These are phyloP conservation scores for Pavo muticus DNA, from an alignment of 2,113 vertebrate genomes.

Conservation along the genomic window DNA sequence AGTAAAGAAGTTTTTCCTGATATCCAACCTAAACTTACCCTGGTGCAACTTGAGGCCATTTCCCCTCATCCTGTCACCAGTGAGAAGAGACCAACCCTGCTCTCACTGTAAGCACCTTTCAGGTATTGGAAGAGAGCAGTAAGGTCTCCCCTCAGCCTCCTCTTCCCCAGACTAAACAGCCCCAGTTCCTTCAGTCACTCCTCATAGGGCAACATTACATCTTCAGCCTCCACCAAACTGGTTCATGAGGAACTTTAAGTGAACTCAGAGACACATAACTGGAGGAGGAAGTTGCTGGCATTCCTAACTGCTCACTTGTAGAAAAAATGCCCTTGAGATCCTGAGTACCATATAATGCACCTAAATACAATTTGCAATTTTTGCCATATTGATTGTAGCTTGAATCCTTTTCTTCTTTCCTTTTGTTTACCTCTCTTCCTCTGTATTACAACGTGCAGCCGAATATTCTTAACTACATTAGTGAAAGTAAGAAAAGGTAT, in stretches of 20 bases:
- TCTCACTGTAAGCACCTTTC: too few species aligned
- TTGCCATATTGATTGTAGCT: neutral
- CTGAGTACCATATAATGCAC: neutral
- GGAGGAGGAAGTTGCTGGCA: neutral
- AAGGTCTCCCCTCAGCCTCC: too few species aligned
- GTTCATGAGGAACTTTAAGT: neutral
- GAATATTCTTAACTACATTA: neutral
- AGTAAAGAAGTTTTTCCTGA: too few species aligned
- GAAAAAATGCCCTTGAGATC: neutral
- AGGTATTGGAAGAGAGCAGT: too few species aligned
- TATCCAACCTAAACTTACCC: too few species aligned
- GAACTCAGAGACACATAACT: neutral
- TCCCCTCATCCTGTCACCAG: too few species aligned
- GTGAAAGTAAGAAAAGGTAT: neutral
- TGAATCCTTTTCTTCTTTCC: neutral
- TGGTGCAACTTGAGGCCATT: too few species aligned
- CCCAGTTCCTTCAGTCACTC: too few species aligned
- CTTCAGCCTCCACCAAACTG: neutral
- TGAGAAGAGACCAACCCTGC: too few species aligned
- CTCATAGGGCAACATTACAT: neutral
- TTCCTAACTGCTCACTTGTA: neutral
- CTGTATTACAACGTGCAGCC: neutral
- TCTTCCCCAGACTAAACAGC: too few species aligned
- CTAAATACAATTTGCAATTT: neutral
- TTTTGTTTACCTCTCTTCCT: neutral